Evolutionary conservation across 2,113 vertebrate genomes (phyloP).

Genomic region (Connochaetes taurinus): DNA sequence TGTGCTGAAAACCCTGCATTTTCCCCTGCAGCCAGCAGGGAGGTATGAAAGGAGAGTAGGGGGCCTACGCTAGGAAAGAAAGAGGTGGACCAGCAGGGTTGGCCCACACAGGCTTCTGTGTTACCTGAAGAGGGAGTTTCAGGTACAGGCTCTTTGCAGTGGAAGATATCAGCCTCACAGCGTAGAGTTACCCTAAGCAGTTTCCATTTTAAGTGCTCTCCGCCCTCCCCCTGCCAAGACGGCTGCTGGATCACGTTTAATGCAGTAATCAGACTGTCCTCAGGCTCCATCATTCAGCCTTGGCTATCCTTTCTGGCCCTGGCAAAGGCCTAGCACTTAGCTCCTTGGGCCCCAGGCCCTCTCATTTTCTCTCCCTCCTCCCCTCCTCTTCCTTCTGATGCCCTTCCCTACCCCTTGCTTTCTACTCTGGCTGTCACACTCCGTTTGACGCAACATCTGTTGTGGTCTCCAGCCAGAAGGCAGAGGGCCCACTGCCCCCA

Average conservation of each 20-base stretch:
- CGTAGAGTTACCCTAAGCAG: slow-evolving; percentile 14
- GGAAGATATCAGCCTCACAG: slow-evolving; percentile 19
- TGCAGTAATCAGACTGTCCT: not conserved
- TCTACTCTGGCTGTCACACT: not conserved
- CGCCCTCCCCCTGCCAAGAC: not conserved
- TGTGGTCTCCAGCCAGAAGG: not conserved
- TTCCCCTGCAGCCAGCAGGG: not conserved
- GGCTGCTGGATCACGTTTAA: not conserved
- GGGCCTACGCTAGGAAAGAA: not conserved
- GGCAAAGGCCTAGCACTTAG: not conserved
- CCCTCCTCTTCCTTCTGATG: not conserved
- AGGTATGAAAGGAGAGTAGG: not conserved
- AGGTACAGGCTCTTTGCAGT: slow-evolving; percentile 1
- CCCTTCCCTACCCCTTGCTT: not conserved
- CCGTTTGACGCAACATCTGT: not conserved
- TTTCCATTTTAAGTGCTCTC: slow-evolving; percentile 50
- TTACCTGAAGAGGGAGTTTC: slow-evolving; percentile 45
- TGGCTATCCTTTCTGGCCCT: not conserved
- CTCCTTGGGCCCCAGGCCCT: not conserved
- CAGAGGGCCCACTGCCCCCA: not conserved
- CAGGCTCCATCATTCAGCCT: not conserved
- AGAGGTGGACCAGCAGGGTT: not conserved
- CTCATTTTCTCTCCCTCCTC: not conserved
- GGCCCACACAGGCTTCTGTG: not conserved
- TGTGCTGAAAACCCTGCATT: not conserved